Conservation (phyloP, 2,797 vertebrate species). For the Lycodopsis pacificus region DNA sequence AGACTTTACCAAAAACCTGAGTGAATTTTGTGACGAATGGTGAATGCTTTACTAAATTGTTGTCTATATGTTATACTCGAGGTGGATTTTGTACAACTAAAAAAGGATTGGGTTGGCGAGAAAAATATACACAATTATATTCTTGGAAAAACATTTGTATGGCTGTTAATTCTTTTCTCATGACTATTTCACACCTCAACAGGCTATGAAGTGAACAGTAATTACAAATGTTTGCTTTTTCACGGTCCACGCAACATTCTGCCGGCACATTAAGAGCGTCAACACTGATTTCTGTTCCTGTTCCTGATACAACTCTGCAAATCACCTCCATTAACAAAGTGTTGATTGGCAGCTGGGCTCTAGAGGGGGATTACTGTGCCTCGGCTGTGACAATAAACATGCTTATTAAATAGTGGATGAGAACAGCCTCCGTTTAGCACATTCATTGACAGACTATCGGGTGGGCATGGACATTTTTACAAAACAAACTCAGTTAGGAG, state of each 20-base stretch:
- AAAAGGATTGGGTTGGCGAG: slow-evolving; percentile 11
- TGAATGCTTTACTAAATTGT: neutral
- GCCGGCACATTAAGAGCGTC: slow-evolving; percentile 18
- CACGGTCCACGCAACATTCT: slow-evolving; percentile 33
- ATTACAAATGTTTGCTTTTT: slow-evolving; percentile 46
- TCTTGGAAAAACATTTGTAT: slow-evolving; percentile 1
- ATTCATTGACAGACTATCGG: slow-evolving; percentile 32
- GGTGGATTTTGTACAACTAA: slow-evolving; percentile 9
- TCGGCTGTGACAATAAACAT: slow-evolving; percentile 31
- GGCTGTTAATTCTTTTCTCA: slow-evolving; percentile 33
- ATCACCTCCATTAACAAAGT: slow-evolving; percentile 49
- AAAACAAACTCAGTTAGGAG: neutral
- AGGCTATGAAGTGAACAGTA: slow-evolving; percentile 34
- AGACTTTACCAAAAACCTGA: neutral
- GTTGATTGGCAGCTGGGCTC: slow-evolving; percentile 52
- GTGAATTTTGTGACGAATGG: neutral
- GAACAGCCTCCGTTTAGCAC: slow-evolving; percentile 19
- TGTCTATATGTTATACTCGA: neutral
- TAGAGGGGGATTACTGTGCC: slow-evolving; percentile 34
- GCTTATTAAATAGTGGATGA: slow-evolving; percentile 34
- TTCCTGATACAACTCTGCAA: slow-evolving; percentile 46
- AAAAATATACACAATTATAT: slow-evolving; percentile 7
- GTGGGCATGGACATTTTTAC: neutral
- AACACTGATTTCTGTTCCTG: slow-evolving; percentile 42
- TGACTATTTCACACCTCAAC: slow-evolving; percentile 28